These are phyloP conservation scores for Torymus auratus DNA, from an alignment of 2,888 invertebrate genomes.

Conservation along the genomic window DNA sequence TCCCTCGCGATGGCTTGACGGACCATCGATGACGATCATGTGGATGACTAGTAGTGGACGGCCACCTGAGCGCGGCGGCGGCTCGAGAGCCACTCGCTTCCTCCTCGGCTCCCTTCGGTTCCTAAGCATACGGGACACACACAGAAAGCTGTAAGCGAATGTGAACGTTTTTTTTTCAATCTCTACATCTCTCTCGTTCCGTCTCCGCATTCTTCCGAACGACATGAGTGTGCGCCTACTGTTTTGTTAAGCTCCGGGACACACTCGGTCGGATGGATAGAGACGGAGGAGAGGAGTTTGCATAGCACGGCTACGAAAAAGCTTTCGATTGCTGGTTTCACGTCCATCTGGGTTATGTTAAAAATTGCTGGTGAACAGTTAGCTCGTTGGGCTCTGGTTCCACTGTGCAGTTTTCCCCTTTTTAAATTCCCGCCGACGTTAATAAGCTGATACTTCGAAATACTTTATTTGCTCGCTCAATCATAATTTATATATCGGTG, in stretches of 20 bases:
- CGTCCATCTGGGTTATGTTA: no score
- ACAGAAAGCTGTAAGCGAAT: background rate
- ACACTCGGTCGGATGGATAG: background rate
- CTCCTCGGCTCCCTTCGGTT: slow-evolving; percentile 37
- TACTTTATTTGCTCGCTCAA: no score
- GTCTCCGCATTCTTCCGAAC: background rate
- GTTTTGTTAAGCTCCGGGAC: background rate
- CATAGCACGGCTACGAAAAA: slow-evolving; percentile 26
- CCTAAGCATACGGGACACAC: slow-evolving; percentile 36
- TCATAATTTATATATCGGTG: no score
- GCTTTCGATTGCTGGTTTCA: slow-evolving; percentile 19
- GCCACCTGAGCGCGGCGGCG: background rate
- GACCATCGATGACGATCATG: slow-evolving; percentile 4
- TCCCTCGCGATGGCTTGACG: slow-evolving; percentile 4
- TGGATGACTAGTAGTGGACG: no score
- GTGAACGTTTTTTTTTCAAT: background rate
- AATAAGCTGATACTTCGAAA: no score
- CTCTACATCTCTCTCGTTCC: background rate
- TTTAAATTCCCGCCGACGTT: no score
- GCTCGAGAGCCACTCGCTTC: slow-evolving; percentile 35
- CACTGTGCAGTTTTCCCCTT: no score
- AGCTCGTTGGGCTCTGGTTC: no score
- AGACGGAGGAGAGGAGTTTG: background rate
- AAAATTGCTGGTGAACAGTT: no score
- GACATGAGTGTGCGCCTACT: background rate